A percentile compares a stretch with the other conserved stretches of the same genome.
Evolutionary conservation across 2,113 vertebrate species (phyloP).

Genomic region (Crotophaga sulcirostris): DNA sequence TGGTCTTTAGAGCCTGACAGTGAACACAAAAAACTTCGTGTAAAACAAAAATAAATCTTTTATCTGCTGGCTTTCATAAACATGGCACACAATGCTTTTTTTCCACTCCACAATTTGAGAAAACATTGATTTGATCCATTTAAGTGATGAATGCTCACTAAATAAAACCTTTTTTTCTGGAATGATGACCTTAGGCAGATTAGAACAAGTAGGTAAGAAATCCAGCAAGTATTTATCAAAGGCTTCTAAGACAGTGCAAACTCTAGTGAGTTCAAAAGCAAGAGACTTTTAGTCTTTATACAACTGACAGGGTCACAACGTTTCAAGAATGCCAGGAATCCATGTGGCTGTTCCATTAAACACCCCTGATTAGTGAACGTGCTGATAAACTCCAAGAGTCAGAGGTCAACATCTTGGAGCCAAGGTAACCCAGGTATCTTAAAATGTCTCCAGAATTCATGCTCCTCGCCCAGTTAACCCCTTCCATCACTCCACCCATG

Average conservation of each 20-base stretch:
- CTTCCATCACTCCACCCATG: background rate
- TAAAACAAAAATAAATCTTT: conserved; percentile 8
- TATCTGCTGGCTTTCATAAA: background rate
- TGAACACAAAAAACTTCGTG: background rate
- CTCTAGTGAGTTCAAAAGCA: conserved; percentile 66
- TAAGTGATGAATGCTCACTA: conserved; percentile 27
- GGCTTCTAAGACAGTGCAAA: conserved; percentile 58
- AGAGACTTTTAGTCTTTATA: conserved; percentile 66
- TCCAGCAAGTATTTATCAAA: conserved; percentile 70
- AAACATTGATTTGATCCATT: conserved; percentile 8
- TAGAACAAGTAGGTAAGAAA: conserved; percentile 63
- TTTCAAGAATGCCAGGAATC: conserved; percentile 73
- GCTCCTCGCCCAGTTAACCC: conserved; percentile 33
- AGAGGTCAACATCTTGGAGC: conserved; percentile 65
- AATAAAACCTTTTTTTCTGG: conserved; percentile 14
- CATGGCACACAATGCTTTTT: background rate
- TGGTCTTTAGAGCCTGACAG: background rate
- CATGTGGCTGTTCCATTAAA: conserved; percentile 72
- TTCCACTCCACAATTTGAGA: background rate
- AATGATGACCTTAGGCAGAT: conserved; percentile 33
- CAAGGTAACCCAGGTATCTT: conserved; percentile 72
- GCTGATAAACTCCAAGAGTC: conserved; percentile 70
- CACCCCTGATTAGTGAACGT: conserved; percentile 73
- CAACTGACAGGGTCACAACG: conserved; percentile 70
- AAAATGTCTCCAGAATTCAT: conserved; percentile 48